Conservation (phyloP, 2,888 invertebrate species). For the Aspidiotus destructor region DNA sequence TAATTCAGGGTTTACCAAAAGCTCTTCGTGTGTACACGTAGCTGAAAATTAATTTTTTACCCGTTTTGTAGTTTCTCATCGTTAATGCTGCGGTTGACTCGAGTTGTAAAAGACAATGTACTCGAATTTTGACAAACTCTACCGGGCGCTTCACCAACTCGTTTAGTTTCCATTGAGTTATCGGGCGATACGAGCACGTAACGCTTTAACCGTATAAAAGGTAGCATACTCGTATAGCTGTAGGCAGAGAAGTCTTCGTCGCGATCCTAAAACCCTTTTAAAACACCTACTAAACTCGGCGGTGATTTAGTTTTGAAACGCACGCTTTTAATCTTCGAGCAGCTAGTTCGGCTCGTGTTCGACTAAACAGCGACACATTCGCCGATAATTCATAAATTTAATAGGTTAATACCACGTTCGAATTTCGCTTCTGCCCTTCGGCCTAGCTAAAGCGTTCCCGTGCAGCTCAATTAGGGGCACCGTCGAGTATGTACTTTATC, state of each 20-base stretch:
- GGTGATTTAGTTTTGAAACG: constrained; percentile 29
- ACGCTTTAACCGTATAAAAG: constrained; percentile 17
- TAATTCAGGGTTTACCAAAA: constrained; percentile 21
- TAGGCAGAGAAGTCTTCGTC: neutral
- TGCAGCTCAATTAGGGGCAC: too few species aligned
- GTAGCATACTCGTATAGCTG: constrained; percentile 10
- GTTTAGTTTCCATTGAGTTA: constrained; percentile 16
- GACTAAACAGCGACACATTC: constrained; percentile 26
- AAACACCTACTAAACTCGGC: constrained; percentile 20
- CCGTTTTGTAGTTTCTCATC: neutral
- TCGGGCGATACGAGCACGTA: constrained; percentile 27
- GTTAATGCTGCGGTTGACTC: neutral
- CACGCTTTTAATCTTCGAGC: constrained; percentile 21
- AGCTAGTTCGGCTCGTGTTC: constrained; percentile 24
- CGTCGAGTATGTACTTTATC: too few species aligned
- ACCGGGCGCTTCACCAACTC: neutral
- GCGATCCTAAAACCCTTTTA: neutral
- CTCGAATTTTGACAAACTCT: neutral
- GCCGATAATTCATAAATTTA: constrained; percentile 30
- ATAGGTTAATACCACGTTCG: constrained; percentile 28
- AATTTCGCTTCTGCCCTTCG: constrained; percentile 9
- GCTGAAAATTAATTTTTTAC: neutral
- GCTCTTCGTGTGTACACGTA: neutral
- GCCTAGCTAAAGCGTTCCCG: neutral
- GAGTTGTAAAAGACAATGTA: neutral